Evolutionary conservation across 2,888 invertebrate species (phyloP), one percentile per base, ranked within the genome.

Genomic region (Drosophila anomalata): DNA sequence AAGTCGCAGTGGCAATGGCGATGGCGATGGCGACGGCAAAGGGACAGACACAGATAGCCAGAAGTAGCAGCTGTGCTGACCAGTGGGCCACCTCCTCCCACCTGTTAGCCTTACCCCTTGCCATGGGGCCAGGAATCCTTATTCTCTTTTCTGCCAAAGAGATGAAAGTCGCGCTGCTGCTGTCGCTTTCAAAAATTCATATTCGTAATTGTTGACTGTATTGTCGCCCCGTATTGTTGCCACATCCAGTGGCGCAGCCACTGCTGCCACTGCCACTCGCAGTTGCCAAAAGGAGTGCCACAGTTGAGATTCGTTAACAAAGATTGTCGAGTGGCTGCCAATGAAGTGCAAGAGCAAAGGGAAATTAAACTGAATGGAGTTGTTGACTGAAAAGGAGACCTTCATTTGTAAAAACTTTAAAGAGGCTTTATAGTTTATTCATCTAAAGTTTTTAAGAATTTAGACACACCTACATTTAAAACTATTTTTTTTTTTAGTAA

Each of bases 201-300:
- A 84, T 88, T 83, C 87, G 84, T 84, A 84, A 84, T 84, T 84
- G 84, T 88, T 84, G 88, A 86, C 88, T 86, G 75, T 83, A 86
- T 88, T 84, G 88, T 86, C 88, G 83, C 69, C 69, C 46, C 50
- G 72, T 53, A 73, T 56, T 56, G 67, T 57, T 73, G 73, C 47
- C 70, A 48, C 47, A 41, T 44, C 50, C 20, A 55, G 29, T 51
- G 62, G 46, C 72, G 41, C 69, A 69, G 54, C 8, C 20, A 41
- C 17, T 20, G 41, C 17, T 20, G 41, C 44, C 22, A 12, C 11
- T 33, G 51, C 20, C 51, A 36, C 66, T 77, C 67, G 52, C 48
- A 55, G 81, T 65, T 77, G 80, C 52, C 66, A 57, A 17, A 60
- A 59, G 73, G 48, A 63, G 26, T 33, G 39, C 36, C 50, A 70